A percentile compares a stretch with the other conserved stretches of the same genome.
Conservation (phyloP, 2,113 vertebrate genomes). For the Chelonoidis abingdonii region DNA sequence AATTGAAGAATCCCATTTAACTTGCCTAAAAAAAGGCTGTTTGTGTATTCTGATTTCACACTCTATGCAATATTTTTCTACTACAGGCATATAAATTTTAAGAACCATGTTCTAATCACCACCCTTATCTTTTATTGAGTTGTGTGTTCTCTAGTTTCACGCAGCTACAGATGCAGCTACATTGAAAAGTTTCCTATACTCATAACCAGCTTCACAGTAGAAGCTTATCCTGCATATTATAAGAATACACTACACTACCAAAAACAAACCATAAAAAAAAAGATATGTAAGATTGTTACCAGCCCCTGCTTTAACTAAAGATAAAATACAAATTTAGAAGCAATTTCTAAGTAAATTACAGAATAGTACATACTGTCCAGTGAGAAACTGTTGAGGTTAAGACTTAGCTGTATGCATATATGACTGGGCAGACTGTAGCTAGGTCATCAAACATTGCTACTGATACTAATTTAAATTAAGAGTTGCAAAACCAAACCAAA, state of each 20-base stretch:
- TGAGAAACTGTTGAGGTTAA: neutral
- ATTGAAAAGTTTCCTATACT: neutral
- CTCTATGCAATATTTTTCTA: neutral
- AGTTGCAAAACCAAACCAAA: neutral
- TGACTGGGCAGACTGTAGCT: neutral
- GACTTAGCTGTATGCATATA: slow-evolving; percentile 14
- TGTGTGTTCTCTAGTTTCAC: slow-evolving; percentile 2
- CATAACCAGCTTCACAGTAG: neutral
- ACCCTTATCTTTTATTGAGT: neutral
- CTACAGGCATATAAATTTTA: neutral
- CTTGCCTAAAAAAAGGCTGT: neutral
- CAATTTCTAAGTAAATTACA: neutral
- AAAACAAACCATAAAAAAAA: neutral
- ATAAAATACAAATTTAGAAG: neutral
- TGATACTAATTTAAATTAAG: slow-evolving; percentile 24
- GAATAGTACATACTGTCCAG: neutral
- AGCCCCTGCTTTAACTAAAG: neutral
- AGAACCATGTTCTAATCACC: neutral
- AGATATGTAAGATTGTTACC: neutral
- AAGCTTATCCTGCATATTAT: neutral
- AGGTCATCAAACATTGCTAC: neutral
- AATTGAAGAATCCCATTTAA: neutral
- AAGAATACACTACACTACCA: neutral
- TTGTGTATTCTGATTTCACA: neutral
- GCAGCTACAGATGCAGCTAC: neutral